Evolutionary conservation across 2,797 vertebrate species (phyloP).

Genomic region (Peromyscus nudipes): DNA sequence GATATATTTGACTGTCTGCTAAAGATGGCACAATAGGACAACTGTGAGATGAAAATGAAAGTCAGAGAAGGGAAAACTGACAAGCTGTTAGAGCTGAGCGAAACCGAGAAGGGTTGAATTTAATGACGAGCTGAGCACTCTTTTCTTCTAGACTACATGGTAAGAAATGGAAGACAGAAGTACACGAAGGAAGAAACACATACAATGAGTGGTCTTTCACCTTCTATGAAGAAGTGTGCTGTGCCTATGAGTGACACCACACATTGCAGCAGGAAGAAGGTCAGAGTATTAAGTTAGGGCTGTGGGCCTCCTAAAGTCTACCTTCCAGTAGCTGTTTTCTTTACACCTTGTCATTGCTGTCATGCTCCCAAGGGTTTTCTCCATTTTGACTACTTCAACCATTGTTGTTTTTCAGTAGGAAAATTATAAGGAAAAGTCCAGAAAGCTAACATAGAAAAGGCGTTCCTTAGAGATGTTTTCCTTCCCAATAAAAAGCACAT

Average conservation of each 20-base stretch:
- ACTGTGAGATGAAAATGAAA: neutral
- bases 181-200: neutral
- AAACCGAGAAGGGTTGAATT: neutral
- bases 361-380: neutral
- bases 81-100: neutral
- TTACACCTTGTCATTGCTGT: neutral
- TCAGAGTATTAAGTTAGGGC: neutral
- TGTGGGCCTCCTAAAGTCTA: neutral
- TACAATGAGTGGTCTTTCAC: neutral
- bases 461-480: constrained; percentile 59
- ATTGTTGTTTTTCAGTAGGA: constrained; percentile 7
- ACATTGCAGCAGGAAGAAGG: neutral
- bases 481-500: constrained; percentile 52
- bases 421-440: constrained; percentile 56
- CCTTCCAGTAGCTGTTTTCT: neutral
- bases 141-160: neutral
- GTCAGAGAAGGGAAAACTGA: neutral
- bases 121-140: neutral
- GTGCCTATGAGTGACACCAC: neutral
- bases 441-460: constrained; percentile 44
- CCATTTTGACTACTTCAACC: neutral
- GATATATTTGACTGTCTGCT: constrained; percentile 25
- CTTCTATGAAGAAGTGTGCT: neutral
- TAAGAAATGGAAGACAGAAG: neutral
- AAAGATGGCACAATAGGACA: constrained; percentile 5